Conservation (phyloP, 2,888 invertebrate genomes). For the Folsomia candida region DNA sequence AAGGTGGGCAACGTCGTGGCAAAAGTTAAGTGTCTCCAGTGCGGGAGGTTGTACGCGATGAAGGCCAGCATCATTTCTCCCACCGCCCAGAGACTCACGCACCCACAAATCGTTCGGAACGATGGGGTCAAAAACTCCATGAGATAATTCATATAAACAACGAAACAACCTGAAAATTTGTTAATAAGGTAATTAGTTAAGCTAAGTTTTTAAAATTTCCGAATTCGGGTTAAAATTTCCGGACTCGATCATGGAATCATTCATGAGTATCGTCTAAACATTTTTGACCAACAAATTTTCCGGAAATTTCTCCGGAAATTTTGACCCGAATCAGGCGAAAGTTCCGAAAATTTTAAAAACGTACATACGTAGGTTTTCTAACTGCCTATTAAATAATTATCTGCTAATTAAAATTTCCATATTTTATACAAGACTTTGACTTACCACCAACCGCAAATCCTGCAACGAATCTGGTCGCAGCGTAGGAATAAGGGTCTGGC, state of each 20-base stretch:
- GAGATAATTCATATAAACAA: conserved; percentile 42
- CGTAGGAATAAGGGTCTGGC: conserved; percentile 36
- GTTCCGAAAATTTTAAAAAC: not conserved
- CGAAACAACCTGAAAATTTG: conserved; percentile 29
- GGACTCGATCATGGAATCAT: no score
- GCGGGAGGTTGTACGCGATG: conserved; percentile 31
- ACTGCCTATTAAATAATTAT: conserved; percentile 2
- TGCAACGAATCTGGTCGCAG: conserved; percentile 33
- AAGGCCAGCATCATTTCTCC: conserved; percentile 43
- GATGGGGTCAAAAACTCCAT: conserved; percentile 48
- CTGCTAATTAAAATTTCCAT: not conserved
- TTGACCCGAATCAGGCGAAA: no score
- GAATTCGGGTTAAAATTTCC: not conserved
- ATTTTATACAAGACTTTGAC: no score
- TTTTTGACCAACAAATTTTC: no score
- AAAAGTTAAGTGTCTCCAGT: conserved; percentile 39
- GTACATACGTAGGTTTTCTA: not conserved
- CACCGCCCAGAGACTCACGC: conserved; percentile 42
- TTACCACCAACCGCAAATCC: conserved; percentile 43
- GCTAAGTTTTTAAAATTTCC: not conserved
- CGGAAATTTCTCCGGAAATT: no score
- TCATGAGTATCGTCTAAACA: no score
- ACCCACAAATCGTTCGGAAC: conserved; percentile 41
- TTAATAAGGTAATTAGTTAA: not conserved
- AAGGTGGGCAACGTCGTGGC: conserved; percentile 32